phyloP scores from a whole-genome alignment of 2,888 invertebrate species.

The Camponotus fellah region DNA sequence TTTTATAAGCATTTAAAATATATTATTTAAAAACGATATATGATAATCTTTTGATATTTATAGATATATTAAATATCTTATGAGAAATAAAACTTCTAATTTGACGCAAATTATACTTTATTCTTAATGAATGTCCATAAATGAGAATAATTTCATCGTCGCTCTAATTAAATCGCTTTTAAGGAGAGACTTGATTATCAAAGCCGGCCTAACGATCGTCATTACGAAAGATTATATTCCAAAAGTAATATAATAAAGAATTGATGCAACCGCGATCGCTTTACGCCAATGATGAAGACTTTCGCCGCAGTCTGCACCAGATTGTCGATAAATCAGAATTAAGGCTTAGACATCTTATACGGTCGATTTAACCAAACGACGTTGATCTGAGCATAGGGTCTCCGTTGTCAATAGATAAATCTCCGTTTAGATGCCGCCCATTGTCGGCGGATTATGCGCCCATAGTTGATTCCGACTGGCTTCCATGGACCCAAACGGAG shows the following conservation, averaged over 20 bases:
- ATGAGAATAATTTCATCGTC: conserved; percentile 12
- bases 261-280: conserved; percentile 17
- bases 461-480: conserved; percentile 70
- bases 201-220: conserved; percentile 6
- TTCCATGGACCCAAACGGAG: conserved; percentile 49
- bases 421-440: conserved; percentile 75
- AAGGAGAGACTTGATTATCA: not conserved
- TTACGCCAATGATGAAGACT: conserved; percentile 57
- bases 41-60: not conserved
- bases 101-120: not conserved
- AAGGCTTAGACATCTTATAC: conserved; percentile 57
- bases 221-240: conserved; percentile 39
- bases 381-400: conserved; percentile 67
- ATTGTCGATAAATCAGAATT: conserved; percentile 74
- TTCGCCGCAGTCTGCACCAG: conserved; percentile 55
- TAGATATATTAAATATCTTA: not conserved
- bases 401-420: conserved; percentile 75
- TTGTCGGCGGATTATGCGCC: conserved; percentile 79
- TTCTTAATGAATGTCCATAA: not conserved
- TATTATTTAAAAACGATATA: not conserved
- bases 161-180: conserved; percentile 19
- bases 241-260: conserved; percentile 46
- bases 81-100: not conserved
- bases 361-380: conserved; percentile 70
- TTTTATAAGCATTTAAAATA: not conserved